These are phyloP conservation scores for Xerus inauris DNA, from an alignment of 2,113 vertebrate genomes.

Conservation along the genomic window DNA sequence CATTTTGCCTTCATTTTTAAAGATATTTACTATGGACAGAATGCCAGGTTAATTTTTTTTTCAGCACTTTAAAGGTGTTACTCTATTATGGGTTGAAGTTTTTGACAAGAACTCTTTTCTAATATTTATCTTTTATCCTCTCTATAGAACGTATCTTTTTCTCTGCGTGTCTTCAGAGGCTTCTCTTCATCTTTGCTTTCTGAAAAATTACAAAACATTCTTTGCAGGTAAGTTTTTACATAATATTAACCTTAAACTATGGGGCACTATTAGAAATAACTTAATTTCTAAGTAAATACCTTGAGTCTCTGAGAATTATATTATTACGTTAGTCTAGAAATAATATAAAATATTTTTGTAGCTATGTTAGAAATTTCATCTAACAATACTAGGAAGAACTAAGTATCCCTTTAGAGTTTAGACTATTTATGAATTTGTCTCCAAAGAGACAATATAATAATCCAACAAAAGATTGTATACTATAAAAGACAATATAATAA, in stretches of 20 bases:
- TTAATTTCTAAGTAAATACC: background rate
- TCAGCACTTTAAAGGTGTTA: background rate
- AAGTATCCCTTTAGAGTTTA: background rate
- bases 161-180: background rate
- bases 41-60: background rate
- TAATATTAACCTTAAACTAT: background rate
- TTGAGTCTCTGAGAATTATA: background rate
- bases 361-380: background rate
- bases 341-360: background rate
- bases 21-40: background rate
- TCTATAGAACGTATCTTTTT: background rate
- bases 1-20: background rate
- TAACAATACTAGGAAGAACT: background rate
- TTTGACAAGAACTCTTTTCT: background rate
- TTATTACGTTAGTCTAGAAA: background rate
- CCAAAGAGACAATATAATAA: background rate
- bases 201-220: background rate
- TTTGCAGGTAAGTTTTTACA: background rate
- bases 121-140: slow-evolving; percentile 30
- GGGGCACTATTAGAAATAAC: background rate
- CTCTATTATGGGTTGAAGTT: background rate
- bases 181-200: background rate
- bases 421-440: background rate
- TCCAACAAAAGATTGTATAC: background rate
- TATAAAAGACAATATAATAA: background rate